These are phyloP conservation scores for Petrocephalus zakoni DNA, from an alignment of 2,113 vertebrate genomes.

Conservation along the genomic window DNA sequence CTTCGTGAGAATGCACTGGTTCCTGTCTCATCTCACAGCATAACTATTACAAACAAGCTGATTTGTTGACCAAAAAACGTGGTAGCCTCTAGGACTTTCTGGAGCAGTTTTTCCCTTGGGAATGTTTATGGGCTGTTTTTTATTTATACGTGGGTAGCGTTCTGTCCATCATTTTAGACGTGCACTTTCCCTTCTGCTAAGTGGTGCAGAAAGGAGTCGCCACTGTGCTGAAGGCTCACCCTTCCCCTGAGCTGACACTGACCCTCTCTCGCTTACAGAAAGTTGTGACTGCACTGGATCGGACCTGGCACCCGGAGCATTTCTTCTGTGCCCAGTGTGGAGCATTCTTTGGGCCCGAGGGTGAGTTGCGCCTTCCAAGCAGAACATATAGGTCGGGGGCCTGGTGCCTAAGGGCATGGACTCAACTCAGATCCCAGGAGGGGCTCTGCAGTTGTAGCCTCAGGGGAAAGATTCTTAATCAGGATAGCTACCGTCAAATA, in stretches of 20 bases:
- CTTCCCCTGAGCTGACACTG: neutral
- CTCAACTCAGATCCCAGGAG: neutral
- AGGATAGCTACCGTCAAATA: neutral
- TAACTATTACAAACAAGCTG: neutral
- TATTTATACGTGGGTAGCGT: neutral
- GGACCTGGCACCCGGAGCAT: conserved; percentile 95
- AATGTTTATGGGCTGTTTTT: neutral
- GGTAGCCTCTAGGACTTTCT: neutral
- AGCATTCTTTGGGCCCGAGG: conserved; percentile 77
- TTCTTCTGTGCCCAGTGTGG: conserved; percentile 93
- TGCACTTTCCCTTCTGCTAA: neutral
- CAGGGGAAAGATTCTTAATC: neutral
- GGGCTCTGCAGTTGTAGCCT: neutral
- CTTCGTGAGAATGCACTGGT: neutral
- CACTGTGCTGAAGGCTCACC: neutral
- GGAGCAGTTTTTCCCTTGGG: neutral
- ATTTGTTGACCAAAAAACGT: neutral
- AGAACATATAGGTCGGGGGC: neutral
- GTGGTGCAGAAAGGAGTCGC: neutral
- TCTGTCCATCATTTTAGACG: neutral
- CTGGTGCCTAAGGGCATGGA: neutral
- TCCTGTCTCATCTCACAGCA: neutral
- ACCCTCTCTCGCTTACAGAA: conserved; percentile 60
- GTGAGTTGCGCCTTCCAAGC: conserved; percentile 38
- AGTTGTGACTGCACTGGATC: conserved; percentile 85